A percentile compares a stretch with the other conserved stretches of the same genome.
Evolutionary conservation across 2,113 vertebrate genomes (phyloP).

Genomic region (Hepsetus odoe): DNA sequence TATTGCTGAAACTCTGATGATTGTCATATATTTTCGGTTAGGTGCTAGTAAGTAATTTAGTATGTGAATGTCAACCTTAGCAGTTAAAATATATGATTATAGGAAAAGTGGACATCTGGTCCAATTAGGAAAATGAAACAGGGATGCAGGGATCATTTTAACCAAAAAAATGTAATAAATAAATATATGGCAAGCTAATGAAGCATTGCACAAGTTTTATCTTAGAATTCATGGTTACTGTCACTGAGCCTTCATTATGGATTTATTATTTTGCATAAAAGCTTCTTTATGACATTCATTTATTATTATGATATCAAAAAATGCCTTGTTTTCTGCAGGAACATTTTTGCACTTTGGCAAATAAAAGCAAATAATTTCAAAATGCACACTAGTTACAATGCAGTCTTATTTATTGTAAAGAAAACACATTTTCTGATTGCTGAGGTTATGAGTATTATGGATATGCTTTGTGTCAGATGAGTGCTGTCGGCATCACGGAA

Average conservation of each 20-base stretch:
- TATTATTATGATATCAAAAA: not conserved
- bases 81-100: not conserved
- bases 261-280: not conserved
- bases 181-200: too few relatives aligned
- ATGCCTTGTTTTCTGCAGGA: not conserved
- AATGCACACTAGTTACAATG: too few relatives aligned
- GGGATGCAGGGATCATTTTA: too few relatives aligned
- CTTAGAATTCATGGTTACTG: slow-evolving; percentile 3
- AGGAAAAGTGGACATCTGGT: not conserved
- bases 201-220: not conserved
- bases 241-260: not conserved
- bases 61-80: not conserved
- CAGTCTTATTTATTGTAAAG: too few relatives aligned
- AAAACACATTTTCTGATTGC: not conserved
- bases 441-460: not conserved
- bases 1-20: too few relatives aligned
- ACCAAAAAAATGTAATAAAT: too few relatives aligned
- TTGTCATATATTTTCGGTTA: too few relatives aligned
- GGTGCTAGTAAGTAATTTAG: too few relatives aligned
- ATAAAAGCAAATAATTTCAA: not conserved
- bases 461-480: slow-evolving; percentile 80
- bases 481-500: slow-evolving; percentile 90
- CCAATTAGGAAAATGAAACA: not conserved
- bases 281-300: not conserved
- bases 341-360: too few relatives aligned